Evolutionary conservation across 2,888 invertebrate genomes (phyloP).

Genomic region (Julus scandinavius): DNA sequence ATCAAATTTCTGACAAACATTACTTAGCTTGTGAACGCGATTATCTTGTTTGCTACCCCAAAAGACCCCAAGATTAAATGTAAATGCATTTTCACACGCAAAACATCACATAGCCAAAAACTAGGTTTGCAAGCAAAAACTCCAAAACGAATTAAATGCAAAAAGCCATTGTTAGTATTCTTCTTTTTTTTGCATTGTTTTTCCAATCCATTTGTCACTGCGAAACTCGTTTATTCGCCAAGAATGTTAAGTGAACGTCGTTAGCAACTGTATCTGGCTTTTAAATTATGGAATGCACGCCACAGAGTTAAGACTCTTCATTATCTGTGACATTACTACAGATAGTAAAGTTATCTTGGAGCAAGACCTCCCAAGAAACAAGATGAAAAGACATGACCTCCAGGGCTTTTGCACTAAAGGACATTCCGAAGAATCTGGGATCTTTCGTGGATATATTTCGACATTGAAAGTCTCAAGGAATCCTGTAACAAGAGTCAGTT

Average conservation of each 20-base stretch:
- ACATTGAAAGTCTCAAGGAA: no score
- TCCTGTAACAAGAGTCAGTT: no score
- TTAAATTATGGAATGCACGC: not conserved
- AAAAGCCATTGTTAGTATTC: not conserved
- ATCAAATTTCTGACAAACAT: conserved; percentile 5
- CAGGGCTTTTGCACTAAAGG: not conserved
- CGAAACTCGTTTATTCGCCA: not conserved
- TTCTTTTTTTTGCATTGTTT: not conserved
- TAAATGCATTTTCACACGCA: not conserved
- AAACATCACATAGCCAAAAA: not conserved
- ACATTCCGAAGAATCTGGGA: not conserved
- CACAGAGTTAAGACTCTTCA: not conserved
- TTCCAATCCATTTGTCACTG: not conserved
- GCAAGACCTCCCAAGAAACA: not conserved
- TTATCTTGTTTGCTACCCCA: not conserved
- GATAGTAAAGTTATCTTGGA: not conserved
- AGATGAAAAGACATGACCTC: not conserved
- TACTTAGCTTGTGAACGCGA: not conserved
- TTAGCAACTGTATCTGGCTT: not conserved
- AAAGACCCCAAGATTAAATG: not conserved
- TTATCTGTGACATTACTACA: not conserved
- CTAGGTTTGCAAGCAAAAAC: not conserved
- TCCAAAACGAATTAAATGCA: not conserved
- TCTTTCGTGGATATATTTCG: not conserved
- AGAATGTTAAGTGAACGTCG: not conserved